phyloP scores from a whole-genome alignment of 1,140 invertebrate genomes.

The Polypedilum vanderplanki region DNA sequence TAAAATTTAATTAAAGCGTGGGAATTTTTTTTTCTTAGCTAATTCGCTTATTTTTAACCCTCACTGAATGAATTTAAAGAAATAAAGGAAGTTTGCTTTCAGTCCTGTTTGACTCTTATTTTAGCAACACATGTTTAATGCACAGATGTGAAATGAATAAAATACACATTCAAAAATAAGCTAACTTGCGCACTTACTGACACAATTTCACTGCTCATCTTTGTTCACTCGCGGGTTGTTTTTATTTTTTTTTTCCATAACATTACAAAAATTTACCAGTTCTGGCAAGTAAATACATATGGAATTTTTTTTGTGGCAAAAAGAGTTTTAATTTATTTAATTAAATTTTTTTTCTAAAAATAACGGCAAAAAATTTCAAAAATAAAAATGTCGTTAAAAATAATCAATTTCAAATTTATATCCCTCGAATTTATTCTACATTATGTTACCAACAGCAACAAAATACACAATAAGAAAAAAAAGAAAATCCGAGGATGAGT shows the following conservation, averaged over 20 bases:
- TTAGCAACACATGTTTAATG: constrained; percentile 15
- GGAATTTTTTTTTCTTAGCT: not conserved
- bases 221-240: not conserved
- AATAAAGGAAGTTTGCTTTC: not conserved
- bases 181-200: not conserved
- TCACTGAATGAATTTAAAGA: not conserved
- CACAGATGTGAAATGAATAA: constrained; percentile 12
- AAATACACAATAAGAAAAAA: too few relatives aligned
- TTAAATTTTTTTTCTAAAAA: too few relatives aligned
- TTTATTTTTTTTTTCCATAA: not conserved
- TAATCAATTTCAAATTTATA: too few relatives aligned
- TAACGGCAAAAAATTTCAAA: too few relatives aligned
- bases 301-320: not conserved
- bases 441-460: too few relatives aligned
- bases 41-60: too few relatives aligned
- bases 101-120: constrained; percentile 6
- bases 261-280: not conserved
- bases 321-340: not conserved
- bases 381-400: too few relatives aligned
- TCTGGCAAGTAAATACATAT: not conserved
- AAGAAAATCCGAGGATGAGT: too few relatives aligned
- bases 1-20: not conserved
- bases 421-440: too few relatives aligned
- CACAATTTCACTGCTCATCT: not conserved
- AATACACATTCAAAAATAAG: constrained; percentile 4